Percentiles rank a stretch among this genome's conserved stretches.
Conservation (phyloP, 2,797 vertebrate genomes). For the Pangasius mekongensis region DNA sequence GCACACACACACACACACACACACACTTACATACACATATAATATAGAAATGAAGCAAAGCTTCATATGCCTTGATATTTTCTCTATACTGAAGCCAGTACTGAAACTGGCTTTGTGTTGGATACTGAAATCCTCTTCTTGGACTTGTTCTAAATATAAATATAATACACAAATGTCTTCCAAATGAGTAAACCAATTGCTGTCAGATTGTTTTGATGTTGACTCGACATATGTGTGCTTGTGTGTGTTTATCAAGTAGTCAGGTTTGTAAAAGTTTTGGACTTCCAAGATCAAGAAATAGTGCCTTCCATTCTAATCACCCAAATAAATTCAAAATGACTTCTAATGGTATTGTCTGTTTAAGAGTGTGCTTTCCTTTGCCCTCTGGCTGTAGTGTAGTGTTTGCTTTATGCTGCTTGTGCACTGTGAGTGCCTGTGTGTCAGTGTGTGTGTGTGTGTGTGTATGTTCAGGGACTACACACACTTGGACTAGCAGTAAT, state of each 20-base stretch:
- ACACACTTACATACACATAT: too few species aligned
- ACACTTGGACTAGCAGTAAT: slow-evolving; percentile 15
- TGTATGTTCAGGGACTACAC: background rate
- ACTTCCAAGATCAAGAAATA: background rate
- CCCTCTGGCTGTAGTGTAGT: background rate
- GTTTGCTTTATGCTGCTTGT: background rate
- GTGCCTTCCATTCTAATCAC: background rate
- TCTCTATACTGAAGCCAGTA: background rate
- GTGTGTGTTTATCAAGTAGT: background rate
- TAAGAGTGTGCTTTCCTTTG: background rate
- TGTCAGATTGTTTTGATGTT: background rate
- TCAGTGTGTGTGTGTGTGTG: background rate
- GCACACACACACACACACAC: too few species aligned
- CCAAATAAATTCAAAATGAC: background rate
- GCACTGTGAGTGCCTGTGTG: background rate
- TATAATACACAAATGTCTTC: background rate
- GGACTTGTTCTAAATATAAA: background rate
- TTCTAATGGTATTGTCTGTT: background rate
- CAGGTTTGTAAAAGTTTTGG: background rate
- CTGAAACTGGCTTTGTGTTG: background rate
- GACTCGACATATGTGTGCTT: background rate
- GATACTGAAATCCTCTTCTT: background rate
- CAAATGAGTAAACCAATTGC: background rate
- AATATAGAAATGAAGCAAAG: background rate
- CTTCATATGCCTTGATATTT: background rate